Percentiles rank a stretch among this genome's conserved stretches.
Evolutionary conservation across 2,113 vertebrate genomes (phyloP).

Genomic region (Tiliqua scincoides): DNA sequence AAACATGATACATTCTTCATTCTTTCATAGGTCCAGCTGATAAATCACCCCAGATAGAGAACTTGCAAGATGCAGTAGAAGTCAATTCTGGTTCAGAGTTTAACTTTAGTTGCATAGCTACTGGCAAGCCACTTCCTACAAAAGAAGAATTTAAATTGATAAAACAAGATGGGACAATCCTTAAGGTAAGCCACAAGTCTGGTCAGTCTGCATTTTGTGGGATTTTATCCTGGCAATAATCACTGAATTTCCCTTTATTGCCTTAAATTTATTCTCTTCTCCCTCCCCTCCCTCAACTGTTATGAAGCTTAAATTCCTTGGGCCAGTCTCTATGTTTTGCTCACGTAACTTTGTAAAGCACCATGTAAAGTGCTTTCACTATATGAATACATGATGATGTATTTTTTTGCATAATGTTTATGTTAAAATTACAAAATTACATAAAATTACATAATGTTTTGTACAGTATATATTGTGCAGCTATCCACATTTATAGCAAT

Average conservation of each 20-base stretch:
- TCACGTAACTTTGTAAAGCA: too few species aligned
- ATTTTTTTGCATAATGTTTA: too few species aligned
- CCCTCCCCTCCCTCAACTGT: neutral
- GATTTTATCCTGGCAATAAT: neutral
- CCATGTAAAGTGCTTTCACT: too few species aligned
- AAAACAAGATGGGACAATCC: conserved; percentile 80
- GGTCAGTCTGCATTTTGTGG: neutral
- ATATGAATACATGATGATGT: too few species aligned
- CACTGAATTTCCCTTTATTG: neutral
- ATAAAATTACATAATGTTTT: too few species aligned
- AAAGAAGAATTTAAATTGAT: conserved; percentile 83
- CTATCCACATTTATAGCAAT: too few species aligned
- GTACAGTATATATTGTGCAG: too few species aligned
- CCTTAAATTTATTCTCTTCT: neutral
- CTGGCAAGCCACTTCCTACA: conserved; percentile 79
- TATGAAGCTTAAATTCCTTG: neutral
- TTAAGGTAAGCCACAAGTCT: conserved; percentile 68
- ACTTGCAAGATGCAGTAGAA: conserved; percentile 74
- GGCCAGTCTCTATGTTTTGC: too few species aligned
- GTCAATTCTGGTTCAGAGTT: conserved; percentile 78
- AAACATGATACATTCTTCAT: neutral
- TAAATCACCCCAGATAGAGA: conserved; percentile 76
- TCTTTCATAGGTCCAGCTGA: conserved; percentile 69
- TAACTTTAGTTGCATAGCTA: conserved; percentile 79
- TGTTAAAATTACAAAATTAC: too few species aligned